A percentile compares a stretch with the other conserved stretches of the same genome.
These are phyloP conservation scores for Ammodytes dubius DNA, from an alignment of 2,113 vertebrate genomes.

Conservation along the genomic window DNA sequence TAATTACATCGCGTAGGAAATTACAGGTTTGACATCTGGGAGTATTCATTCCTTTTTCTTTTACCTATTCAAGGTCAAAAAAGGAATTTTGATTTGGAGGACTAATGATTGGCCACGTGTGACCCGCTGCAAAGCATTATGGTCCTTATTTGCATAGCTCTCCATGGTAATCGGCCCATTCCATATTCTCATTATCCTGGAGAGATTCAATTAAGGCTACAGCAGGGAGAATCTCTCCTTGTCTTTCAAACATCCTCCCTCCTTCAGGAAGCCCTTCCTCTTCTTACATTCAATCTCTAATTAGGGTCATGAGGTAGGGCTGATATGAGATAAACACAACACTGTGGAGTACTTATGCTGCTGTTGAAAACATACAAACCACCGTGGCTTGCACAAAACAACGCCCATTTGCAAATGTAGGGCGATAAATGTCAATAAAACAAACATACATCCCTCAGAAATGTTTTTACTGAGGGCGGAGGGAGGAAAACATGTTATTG, in stretches of 20 bases:
- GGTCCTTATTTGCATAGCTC: conserved; percentile 82
- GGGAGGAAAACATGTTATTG: conserved; percentile 24
- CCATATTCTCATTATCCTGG: conserved; percentile 81
- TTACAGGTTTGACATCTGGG: conserved; percentile 29
- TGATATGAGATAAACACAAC: conserved; percentile 57
- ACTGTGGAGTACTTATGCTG: conserved; percentile 25
- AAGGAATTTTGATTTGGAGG: conserved; percentile 68
- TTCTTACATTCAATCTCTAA: conserved; percentile 65
- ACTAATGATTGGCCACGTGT: conserved; percentile 72
- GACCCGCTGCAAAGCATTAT: conserved; percentile 75
- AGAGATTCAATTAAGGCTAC: conserved; percentile 81
- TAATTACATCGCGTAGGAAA: conserved; percentile 28
- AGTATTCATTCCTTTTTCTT: conserved; percentile 36
- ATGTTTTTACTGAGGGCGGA: conserved; percentile 38
- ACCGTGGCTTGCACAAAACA: background rate
- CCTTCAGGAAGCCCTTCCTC: conserved; percentile 62
- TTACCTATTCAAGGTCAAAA: conserved; percentile 75
- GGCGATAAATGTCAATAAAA: conserved; percentile 34
- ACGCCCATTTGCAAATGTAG: conserved; percentile 9
- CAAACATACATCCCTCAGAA: conserved; percentile 29
- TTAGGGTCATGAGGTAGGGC: conserved; percentile 70
- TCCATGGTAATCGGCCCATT: conserved; percentile 80
- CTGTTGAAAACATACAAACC: conserved; percentile 21
- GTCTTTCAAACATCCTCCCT: conserved; percentile 68
- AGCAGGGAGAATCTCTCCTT: conserved; percentile 62